Percentiles rank a stretch among this genome's conserved stretches.
phyloP scores from a whole-genome alignment of 2,888 invertebrate genomes.

The Candidula unifasciata region DNA sequence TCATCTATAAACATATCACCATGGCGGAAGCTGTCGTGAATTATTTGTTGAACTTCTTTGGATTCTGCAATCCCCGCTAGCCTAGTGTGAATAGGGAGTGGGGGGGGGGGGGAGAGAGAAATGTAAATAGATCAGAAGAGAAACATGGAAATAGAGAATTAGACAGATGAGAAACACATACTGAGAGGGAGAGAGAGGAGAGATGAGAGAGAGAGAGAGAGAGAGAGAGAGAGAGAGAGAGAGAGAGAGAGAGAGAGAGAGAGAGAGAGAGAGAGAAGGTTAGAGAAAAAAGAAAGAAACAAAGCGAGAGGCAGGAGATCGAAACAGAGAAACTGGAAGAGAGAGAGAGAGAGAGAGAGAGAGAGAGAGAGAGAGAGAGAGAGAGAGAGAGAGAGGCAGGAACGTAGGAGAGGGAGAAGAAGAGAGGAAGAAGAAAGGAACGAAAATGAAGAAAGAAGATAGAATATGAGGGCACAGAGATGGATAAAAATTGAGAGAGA shows the following conservation, averaged over 20 bases:
- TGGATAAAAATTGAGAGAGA: background rate
- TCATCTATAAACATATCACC: too few relatives aligned
- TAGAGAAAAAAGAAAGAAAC: background rate
- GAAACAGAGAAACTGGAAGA: too few relatives aligned
- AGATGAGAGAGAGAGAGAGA: background rate
- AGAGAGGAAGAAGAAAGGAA: background rate
- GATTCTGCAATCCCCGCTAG: too few relatives aligned
- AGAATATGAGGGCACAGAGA: background rate
- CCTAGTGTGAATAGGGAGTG: too few relatives aligned
- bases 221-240: background rate
- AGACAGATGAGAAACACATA: too few relatives aligned
- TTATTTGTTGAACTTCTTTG: too few relatives aligned
- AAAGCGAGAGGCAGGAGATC: background rate
- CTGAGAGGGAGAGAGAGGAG: background rate
- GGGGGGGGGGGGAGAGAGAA: too few relatives aligned
- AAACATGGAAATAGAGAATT: too few relatives aligned
- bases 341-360: background rate
- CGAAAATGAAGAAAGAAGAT: background rate
- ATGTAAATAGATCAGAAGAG: too few relatives aligned
- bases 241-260: background rate
- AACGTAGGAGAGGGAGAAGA: background rate
- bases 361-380: background rate
- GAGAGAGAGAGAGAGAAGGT: background rate
- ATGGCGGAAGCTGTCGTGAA: too few relatives aligned
- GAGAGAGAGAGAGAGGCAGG: background rate